A percentile compares a stretch with the other conserved stretches of the same genome.
Evolutionary conservation across 2,888 invertebrate genomes (phyloP).

Genomic region (Bellardia pandia): DNA sequence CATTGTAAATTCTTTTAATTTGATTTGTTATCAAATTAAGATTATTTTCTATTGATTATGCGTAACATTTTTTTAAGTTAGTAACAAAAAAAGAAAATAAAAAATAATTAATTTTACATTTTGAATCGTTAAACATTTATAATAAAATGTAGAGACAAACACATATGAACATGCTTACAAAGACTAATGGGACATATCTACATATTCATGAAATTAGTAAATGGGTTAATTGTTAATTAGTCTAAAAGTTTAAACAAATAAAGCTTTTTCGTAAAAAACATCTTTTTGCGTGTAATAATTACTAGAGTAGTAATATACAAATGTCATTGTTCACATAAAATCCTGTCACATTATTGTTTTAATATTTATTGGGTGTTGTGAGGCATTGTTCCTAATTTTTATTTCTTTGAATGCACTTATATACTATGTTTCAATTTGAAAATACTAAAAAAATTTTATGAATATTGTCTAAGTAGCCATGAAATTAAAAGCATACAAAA

Average conservation of each 20-base stretch:
- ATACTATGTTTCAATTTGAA: too few species aligned
- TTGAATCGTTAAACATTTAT: conserved; percentile 15
- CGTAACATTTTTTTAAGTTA: conserved; percentile 26
- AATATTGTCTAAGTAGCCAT: too few species aligned
- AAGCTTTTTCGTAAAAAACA: too few species aligned
- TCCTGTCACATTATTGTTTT: too few species aligned
- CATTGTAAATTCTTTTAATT: conserved; percentile 56
- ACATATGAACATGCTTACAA: neutral
- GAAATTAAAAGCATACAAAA: too few species aligned
- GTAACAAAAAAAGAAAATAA: conserved; percentile 3
- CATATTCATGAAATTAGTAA: neutral
- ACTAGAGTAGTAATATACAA: too few species aligned
- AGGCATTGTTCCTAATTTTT: too few species aligned
- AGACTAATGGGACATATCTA: neutral
- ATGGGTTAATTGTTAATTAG: conserved; percentile 21
- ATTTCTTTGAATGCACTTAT: too few species aligned
- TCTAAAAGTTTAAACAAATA: neutral
- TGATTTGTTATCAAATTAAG: conserved; percentile 61
- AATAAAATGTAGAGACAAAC: conserved; percentile 11
- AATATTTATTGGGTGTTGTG: too few species aligned
- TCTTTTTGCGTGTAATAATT: too few species aligned
- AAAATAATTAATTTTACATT: conserved; percentile 40
- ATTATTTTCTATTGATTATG: conserved; percentile 59
- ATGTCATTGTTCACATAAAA: too few species aligned
- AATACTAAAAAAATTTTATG: too few species aligned